Evolutionary conservation across 2,113 vertebrate genomes (phyloP).

Genomic region (Apus apus): DNA sequence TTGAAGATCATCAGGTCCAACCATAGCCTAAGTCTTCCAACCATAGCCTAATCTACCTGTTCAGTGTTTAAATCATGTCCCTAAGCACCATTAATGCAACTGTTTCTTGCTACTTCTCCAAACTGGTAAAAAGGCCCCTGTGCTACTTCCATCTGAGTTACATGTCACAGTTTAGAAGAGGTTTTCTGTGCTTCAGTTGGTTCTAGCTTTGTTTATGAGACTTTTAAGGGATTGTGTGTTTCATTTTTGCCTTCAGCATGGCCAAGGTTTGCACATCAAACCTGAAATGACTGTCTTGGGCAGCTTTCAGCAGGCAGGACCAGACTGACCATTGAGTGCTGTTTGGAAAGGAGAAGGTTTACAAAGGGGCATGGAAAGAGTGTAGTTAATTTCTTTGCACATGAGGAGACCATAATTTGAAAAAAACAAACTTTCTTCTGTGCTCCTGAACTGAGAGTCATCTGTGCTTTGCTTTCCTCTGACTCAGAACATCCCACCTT

Average conservation of each 20-base stretch:
- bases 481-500: not conserved
- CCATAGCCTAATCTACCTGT: too few species aligned
- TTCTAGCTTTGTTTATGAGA: not conserved
- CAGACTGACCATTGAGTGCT: not conserved
- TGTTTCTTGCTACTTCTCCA: not conserved
- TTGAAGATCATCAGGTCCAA: too few species aligned
- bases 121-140: not conserved
- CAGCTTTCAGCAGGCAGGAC: not conserved
- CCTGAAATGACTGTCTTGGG: not conserved
- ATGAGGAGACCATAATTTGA: not conserved
- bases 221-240: not conserved
- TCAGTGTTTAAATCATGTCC: too few species aligned
- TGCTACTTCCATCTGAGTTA: not conserved
- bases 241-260: not conserved
- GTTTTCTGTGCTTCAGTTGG: not conserved
- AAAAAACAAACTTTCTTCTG: not conserved
- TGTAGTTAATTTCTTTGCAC: not conserved
- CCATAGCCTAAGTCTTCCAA: too few species aligned
- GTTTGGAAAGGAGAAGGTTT: not conserved
- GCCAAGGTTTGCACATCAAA: not conserved
- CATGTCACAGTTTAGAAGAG: not conserved
- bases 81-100: not conserved
- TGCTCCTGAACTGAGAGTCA: not conserved
- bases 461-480: not conserved
- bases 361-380: not conserved